Percentiles rank a stretch among this genome's conserved stretches.
Evolutionary conservation across 2,888 invertebrate species (phyloP).

Genomic region (Barypeithes pellucidus): DNA sequence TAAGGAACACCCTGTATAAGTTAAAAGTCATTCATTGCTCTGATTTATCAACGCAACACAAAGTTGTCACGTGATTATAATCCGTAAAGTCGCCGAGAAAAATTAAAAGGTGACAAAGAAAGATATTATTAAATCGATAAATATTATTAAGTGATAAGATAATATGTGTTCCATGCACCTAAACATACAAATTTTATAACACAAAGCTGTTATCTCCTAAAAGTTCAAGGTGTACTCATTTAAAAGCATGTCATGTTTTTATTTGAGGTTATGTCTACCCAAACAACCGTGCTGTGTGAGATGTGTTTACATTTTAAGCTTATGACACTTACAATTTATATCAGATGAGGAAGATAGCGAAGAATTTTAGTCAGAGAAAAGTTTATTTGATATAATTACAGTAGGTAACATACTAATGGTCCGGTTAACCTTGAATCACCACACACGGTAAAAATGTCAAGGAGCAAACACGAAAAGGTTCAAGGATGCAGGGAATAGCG

Average conservation of each 20-base stretch:
- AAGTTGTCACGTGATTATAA: no score
- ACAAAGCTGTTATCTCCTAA: conserved; percentile 7
- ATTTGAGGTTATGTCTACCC: conserved; percentile 24
- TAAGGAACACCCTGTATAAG: no score
- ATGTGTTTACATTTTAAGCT: conserved; percentile 19
- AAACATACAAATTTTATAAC: conserved; percentile 4
- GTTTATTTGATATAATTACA: conserved; percentile 14
- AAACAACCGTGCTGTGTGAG: conserved; percentile 24
- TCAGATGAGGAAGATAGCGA: conserved; percentile 12
- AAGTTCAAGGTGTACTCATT: conserved; percentile 10
- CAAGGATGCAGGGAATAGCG: conserved; percentile 20
- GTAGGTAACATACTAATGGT: conserved; percentile 18
- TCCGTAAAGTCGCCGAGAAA: no score
- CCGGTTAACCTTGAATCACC: conserved; percentile 33
- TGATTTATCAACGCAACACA: no score
- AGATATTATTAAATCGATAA: no score
- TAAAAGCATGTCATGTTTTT: conserved; percentile 19
- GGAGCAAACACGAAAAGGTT: conserved; percentile 23
- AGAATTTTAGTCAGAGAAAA: background rate
- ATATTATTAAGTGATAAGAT: conserved; percentile 10
- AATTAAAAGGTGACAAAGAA: no score
- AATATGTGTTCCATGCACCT: background rate
- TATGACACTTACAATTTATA: conserved; percentile 26
- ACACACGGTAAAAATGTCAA: conserved; percentile 33
- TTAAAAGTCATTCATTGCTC: no score